phyloP scores from a whole-genome alignment of 2,797 vertebrate genomes.

The Neosilurus mollespiculum region DNA sequence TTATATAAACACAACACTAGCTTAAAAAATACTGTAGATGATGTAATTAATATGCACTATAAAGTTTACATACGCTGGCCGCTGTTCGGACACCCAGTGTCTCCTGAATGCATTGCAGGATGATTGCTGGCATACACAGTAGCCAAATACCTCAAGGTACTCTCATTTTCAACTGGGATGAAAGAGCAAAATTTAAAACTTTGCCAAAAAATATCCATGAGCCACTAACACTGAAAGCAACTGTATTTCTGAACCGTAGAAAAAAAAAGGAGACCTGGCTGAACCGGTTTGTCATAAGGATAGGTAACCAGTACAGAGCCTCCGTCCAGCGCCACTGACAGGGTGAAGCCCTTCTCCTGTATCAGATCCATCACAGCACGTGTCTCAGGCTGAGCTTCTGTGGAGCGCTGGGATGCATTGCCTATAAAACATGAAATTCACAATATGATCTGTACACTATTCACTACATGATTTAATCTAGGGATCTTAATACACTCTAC shows the following conservation, averaged over 20 bases:
- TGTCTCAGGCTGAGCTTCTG: conserved; percentile 84
- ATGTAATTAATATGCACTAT: background rate
- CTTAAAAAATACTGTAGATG: background rate
- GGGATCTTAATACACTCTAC: background rate
- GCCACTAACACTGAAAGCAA: background rate
- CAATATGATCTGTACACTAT: background rate
- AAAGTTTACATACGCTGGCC: conserved; percentile 66
- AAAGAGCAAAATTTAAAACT: conserved; percentile 41
- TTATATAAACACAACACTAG: background rate
- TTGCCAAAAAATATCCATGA: background rate
- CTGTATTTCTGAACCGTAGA: conserved; percentile 23
- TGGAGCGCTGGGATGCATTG: conserved; percentile 80
- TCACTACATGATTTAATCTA: no score
- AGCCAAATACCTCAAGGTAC: conserved; percentile 91
- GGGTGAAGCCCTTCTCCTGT: conserved; percentile 81
- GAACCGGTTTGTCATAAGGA: conserved; percentile 91
- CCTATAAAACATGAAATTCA: conserved; percentile 65
- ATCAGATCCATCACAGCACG: conserved; percentile 90
- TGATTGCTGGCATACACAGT: conserved; percentile 92
- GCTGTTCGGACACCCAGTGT: conserved; percentile 84
- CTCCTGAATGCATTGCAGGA: conserved; percentile 88
- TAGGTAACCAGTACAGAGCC: conserved; percentile 91
- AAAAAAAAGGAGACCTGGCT: conserved; percentile 75
- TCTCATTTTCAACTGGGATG: conserved; percentile 86
- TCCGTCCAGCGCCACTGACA: conserved; percentile 92